Evolutionary conservation across 1,140 invertebrate genomes (phyloP), one percentile per base, ranked within the genome.

Genomic region (Sminthurinus signatus): DNA sequence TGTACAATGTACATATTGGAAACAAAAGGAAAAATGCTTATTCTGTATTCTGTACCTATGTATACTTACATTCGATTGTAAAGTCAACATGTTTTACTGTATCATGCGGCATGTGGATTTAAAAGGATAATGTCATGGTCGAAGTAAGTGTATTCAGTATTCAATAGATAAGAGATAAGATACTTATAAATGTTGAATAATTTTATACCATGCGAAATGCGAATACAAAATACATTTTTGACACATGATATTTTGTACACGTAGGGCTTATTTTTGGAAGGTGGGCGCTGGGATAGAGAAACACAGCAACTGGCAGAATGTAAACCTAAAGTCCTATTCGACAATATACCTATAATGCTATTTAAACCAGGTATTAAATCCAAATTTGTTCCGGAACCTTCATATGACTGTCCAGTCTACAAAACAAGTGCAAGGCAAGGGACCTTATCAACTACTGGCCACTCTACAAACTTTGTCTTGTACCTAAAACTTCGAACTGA

Each of bases 381-480:
- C 0, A 62, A 83, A 12, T 83, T 83, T 62, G 70, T 76, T 19
- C 77, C 76, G 1, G 73, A 75, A 23, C 77, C 79, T 0, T 75
- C 78, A 51, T 94, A 93, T 71, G 80, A 84, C 63, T 91, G 88
- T 74, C 92, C 92, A 0, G 83, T 94, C 1, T 95, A 94, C 75
- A 92, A 92, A 78, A 94, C 91, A 0, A 89, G 85, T 70, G 88
- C 86, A 48, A 81, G 91, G 72, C 80, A 86, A 64, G 84, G 89
- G 64, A 80, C 86, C 52, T 75, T 92, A 27, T 85, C 89, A n/a
- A 91, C 89, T 29, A 86, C 89, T 19, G 84, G 91, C 57, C 86
- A 93, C 74, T 93, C 89, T 0, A 91, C 88, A n/a, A 94, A 93
- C 77, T 93, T 90, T 76, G 88, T 93, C 19, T 84, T 91, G 79